Evolutionary conservation across 1,140 invertebrate species (phyloP), one percentile per base, ranked within the genome.

Genomic region (Drosophila quadrilineata): DNA sequence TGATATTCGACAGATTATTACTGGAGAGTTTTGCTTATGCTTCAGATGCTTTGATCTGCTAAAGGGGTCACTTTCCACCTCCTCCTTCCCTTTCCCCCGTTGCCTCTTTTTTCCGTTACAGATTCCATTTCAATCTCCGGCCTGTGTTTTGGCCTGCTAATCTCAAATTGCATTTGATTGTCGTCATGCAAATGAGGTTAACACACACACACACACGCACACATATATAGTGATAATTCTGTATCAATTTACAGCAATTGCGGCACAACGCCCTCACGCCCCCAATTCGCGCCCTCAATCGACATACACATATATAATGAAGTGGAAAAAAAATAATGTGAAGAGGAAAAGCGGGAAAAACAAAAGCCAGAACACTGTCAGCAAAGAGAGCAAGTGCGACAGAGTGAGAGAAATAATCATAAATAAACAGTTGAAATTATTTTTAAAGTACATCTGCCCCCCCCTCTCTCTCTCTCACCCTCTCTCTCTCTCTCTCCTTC

Each of bases 241-340:
- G 69, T 75, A 75, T 75, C 73, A 71, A 57, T 71, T 75, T 75
- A 66, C 72, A 70, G 29, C 65, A 71, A 63, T 64, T 58, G 71
- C 53, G 33, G 65, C 41, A 52, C 60, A 54, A 33, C 41, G 46
- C 68, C 33, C 24, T 16, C 26, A 21, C 17, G 6, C 38, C 9
- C 14, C 14, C 8, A 3, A 9, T 10, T 6, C 17, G 3, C n/a
- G 8, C 38, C 45, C 71, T 31, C 57, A 48, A 28, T 35, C 29
- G 19, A 14, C 49, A 63, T 57, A 46, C 46, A 68, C 63, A 63
- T 36, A 17, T 50, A 4, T 3, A 22, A 26, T 14, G 40, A 40
- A 50, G 52, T 45, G 9, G 10, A 48, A n/a, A 19, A 28, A 10
- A n/a, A 19, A n/a, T 48, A 49, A 65, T 36, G 43, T 14, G 5